Evolutionary conservation across 2,888 invertebrate species (phyloP).

Genomic region (Pammene fasciana): DNA sequence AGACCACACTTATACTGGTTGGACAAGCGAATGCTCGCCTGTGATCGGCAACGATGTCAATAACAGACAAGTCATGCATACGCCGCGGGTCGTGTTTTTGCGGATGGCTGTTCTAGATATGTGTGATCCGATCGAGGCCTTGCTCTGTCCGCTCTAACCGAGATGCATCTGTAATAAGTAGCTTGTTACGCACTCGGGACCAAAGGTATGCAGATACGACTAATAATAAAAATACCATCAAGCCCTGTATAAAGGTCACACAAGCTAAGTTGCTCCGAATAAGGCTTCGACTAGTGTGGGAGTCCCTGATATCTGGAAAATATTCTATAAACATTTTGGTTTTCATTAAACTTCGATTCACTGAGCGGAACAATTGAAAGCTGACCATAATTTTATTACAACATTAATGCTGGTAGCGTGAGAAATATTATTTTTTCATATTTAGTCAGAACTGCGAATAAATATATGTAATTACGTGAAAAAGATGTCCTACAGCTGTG

Average conservation of each 20-base stretch:
- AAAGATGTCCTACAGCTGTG: constrained; percentile 16
- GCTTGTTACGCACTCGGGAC: constrained; percentile 46
- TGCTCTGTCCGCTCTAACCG: constrained; percentile 55
- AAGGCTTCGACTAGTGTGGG: no score
- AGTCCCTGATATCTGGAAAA: no score
- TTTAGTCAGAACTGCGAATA: not conserved
- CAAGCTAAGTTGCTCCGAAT: not conserved
- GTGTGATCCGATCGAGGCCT: constrained; percentile 54
- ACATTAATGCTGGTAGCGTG: no score
- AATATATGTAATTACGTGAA: constrained; percentile 22
- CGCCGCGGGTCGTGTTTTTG: constrained; percentile 50
- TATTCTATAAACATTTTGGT: no score
- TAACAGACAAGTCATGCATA: constrained; percentile 31
- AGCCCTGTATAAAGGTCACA: not conserved
- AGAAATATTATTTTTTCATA: no score
- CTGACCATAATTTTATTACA: no score
- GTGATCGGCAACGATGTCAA: not conserved
- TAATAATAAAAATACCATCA: not conserved
- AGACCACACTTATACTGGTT: not conserved
- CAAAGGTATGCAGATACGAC: constrained; percentile 4
- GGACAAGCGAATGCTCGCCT: not conserved
- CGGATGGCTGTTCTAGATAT: constrained; percentile 48
- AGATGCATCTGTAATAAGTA: constrained; percentile 62
- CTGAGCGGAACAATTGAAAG: no score
- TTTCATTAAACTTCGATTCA: no score